Conservation (phyloP, 2,888 invertebrate species). For the Biston stratarius region DNA sequence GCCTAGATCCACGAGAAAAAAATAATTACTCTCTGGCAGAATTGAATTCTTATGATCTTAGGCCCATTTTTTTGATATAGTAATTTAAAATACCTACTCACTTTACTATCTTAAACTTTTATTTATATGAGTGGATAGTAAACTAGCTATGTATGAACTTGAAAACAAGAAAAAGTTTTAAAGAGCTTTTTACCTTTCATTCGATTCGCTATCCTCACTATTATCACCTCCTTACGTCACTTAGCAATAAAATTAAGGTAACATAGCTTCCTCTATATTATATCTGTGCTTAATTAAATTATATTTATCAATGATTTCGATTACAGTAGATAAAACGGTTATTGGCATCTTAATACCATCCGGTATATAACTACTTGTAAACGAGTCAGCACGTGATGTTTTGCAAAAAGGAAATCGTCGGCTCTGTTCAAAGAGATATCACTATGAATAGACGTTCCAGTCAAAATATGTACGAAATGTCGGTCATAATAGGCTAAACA, state of each 20-base stretch:
- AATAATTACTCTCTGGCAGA: no score
- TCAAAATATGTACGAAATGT: slow-evolving; percentile 84
- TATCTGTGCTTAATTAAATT: slow-evolving; percentile 29
- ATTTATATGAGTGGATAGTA: no score
- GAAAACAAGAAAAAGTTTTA: slow-evolving; percentile 7
- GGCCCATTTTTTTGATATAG: no score
- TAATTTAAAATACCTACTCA: no score
- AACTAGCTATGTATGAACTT: background rate
- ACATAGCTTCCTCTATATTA: slow-evolving; percentile 31
- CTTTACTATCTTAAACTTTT: no score
- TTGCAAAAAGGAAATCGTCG: slow-evolving; percentile 70
- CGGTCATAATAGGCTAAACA: slow-evolving; percentile 76
- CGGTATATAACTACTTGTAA: background rate
- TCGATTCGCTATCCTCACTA: background rate
- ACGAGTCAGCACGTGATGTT: slow-evolving; percentile 69
- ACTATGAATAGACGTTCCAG: slow-evolving; percentile 67
- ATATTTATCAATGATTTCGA: slow-evolving; percentile 15
- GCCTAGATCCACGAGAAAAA: no score
- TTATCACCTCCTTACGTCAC: background rate
- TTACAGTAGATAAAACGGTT: slow-evolving; percentile 10
- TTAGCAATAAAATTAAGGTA: slow-evolving; percentile 10
- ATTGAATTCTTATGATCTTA: no score
- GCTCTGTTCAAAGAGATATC: slow-evolving; percentile 64
- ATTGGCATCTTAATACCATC: slow-evolving; percentile 24
- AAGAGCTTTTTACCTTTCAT: background rate